Conservation (phyloP, 2,113 vertebrate species). For the Pleuronectes platessa region DNA sequence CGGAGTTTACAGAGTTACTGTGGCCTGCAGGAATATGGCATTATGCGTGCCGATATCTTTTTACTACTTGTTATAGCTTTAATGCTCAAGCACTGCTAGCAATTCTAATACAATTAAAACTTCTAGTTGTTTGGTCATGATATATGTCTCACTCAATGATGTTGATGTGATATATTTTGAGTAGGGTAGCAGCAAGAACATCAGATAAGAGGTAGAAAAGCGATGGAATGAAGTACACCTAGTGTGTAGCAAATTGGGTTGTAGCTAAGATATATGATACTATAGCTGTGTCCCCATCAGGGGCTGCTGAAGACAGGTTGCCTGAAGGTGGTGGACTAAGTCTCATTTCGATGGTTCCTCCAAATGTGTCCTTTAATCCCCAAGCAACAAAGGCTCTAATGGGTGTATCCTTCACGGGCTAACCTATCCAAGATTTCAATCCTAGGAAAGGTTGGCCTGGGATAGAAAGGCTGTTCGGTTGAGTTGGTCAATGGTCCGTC, state of each 20-base stretch:
- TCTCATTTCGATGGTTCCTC: background rate
- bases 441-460: too few relatives aligned
- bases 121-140: background rate
- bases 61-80: background rate
- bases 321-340: background rate
- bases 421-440: too few relatives aligned
- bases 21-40: constrained; percentile 12
- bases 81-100: background rate
- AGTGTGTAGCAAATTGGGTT: background rate
- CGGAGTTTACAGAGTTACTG: constrained; percentile 8
- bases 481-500: background rate
- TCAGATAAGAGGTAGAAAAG: background rate
- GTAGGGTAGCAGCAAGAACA: background rate
- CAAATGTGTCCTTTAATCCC: background rate
- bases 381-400: background rate
- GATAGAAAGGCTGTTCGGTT: too few relatives aligned
- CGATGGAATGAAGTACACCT: background rate
- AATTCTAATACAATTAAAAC: background rate
- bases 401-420: too few relatives aligned
- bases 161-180: background rate
- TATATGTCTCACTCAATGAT: background rate
- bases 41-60: background rate
- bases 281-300: too few relatives aligned
- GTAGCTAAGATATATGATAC: background rate
- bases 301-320: too few relatives aligned